Percentiles rank a stretch among this genome's conserved stretches.
Evolutionary conservation across 1,140 invertebrate species (phyloP).

Genomic region (Tetramorium alpestre): DNA sequence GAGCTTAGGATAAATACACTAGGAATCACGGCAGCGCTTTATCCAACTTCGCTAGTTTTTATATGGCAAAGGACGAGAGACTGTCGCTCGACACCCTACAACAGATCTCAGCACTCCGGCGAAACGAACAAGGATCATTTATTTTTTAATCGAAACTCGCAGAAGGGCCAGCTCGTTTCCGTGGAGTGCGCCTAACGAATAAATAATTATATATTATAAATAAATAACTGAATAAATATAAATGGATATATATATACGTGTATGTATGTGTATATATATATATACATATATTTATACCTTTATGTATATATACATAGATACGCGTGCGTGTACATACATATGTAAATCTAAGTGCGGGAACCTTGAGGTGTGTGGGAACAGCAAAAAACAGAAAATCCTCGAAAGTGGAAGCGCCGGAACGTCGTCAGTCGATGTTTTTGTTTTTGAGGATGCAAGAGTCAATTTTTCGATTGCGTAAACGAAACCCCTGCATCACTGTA

Average conservation of each 20-base stretch:
- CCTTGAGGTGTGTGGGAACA: slow-evolving; percentile 60
- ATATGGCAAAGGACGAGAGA: slow-evolving; percentile 52
- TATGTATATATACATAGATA: slow-evolving; percentile 37
- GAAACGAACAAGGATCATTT: slow-evolving; percentile 75
- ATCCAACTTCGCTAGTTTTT: slow-evolving; percentile 66
- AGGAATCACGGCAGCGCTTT: slow-evolving; percentile 42
- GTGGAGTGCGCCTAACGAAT: slow-evolving; percentile 70
- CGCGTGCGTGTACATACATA: slow-evolving; percentile 33
- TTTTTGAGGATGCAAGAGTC: slow-evolving; percentile 66
- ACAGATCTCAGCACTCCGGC: slow-evolving; percentile 72
- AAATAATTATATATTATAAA: slow-evolving; percentile 60
- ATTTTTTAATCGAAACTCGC: slow-evolving; percentile 72
- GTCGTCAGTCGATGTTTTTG: slow-evolving; percentile 60
- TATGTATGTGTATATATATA: slow-evolving; percentile 24
- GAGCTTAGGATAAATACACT: background rate
- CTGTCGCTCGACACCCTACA: slow-evolving; percentile 55
- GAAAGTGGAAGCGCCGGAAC: slow-evolving; percentile 62
- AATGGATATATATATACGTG: slow-evolving; percentile 40
- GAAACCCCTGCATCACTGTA: slow-evolving; percentile 75
- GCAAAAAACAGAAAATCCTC: slow-evolving; percentile 42
- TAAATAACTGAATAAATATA: slow-evolving; percentile 48
- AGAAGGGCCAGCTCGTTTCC: slow-evolving; percentile 71
- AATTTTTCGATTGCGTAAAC: slow-evolving; percentile 70
- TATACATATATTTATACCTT: slow-evolving; percentile 18
- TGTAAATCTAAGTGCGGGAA: slow-evolving; percentile 61